Evolutionary conservation across 2,113 vertebrate genomes (phyloP).

Genomic region (Addax nasomaculatus): DNA sequence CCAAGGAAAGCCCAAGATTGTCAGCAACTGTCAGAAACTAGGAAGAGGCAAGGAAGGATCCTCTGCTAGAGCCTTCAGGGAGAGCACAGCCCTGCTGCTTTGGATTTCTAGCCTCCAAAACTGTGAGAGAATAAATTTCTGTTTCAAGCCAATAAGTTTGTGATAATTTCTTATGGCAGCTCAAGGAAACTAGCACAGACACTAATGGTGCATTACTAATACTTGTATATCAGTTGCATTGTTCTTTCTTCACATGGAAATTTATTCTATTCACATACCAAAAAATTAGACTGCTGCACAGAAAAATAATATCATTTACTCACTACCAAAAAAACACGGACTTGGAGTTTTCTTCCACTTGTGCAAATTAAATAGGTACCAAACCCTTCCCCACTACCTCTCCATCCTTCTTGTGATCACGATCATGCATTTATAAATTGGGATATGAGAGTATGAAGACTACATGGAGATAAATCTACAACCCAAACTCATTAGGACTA

Average conservation of each 20-base stretch:
- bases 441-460: background rate
- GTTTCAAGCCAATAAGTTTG: background rate
- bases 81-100: background rate
- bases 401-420: background rate
- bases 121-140: background rate
- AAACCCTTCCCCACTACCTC: background rate
- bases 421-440: background rate
- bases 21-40: background rate
- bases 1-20: background rate
- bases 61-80: background rate
- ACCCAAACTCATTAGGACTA: background rate
- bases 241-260: background rate
- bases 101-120: background rate
- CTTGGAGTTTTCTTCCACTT: background rate
- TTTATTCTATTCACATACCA: background rate
- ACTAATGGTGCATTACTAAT: background rate
- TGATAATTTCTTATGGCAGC: background rate
- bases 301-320: background rate
- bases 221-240: background rate
- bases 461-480: slow-evolving; percentile 30
- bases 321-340: background rate
- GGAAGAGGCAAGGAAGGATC: background rate
- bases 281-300: background rate
- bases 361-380: background rate
- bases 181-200: background rate